A percentile compares a stretch with the other conserved stretches of the same genome.
Evolutionary conservation across 2,888 invertebrate genomes (phyloP).

Genomic region (Nesidiocoris tenuis): DNA sequence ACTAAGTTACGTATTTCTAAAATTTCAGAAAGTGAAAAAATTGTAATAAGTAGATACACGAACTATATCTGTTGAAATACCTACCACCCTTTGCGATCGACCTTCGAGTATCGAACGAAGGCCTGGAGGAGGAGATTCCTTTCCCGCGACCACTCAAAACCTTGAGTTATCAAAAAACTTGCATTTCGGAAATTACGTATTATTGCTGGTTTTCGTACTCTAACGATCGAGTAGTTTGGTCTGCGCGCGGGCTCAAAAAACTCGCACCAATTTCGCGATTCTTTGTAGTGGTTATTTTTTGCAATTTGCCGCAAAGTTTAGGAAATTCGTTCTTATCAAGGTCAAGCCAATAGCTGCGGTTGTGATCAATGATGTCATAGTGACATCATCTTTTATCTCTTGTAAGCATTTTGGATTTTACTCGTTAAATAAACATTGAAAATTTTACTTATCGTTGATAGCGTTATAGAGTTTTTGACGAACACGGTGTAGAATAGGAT

Average conservation of each 20-base stretch:
- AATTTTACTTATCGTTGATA: conserved; percentile 14
- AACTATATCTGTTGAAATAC: background rate
- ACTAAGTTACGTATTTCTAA: too few relatives aligned
- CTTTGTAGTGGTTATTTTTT: too few relatives aligned
- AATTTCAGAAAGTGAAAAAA: too few relatives aligned
- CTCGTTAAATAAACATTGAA: conserved; percentile 34
- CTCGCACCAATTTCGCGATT: too few relatives aligned
- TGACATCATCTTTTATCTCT: conserved; percentile 43
- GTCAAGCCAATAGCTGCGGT: conserved; percentile 41
- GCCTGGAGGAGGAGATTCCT: background rate
- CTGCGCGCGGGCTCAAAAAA: too few relatives aligned
- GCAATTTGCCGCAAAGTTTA: too few relatives aligned
- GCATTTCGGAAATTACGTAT: too few relatives aligned
- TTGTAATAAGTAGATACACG: too few relatives aligned
- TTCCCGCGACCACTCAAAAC: background rate
- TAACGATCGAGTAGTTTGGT: too few relatives aligned
- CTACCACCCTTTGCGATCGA: too few relatives aligned
- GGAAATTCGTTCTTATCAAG: conserved; percentile 28
- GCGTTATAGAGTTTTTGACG: conserved; percentile 13
- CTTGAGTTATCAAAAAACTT: background rate
- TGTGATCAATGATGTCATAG: conserved; percentile 43
- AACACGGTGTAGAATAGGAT: background rate
- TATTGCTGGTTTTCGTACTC: too few relatives aligned
- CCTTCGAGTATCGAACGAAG: background rate
- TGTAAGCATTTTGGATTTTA: conserved; percentile 40